Evolutionary conservation across 2,797 vertebrate genomes (phyloP), one percentile per base, ranked within the genome.

Genomic region (Eospalax fontanierii): DNA sequence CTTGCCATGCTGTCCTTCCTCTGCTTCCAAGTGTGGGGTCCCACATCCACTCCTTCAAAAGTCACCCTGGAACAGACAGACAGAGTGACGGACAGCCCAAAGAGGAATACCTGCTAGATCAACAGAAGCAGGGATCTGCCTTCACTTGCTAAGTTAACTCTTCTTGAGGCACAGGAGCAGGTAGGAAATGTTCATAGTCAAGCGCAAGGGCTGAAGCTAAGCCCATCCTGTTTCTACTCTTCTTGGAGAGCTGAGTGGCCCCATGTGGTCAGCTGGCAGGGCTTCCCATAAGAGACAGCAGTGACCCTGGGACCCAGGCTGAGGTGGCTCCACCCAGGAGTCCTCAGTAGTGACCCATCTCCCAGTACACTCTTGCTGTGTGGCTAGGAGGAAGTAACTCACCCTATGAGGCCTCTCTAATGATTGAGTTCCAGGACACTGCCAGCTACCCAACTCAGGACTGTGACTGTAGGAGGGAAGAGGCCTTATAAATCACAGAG

Each of bases 381-480:
- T 95, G 87, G 83, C n/a, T 87, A 38, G 43, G 63, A 93, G 73
- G 86, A 80, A 83, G 18, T 63, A 46, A 74, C 18, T 71, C 63
- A 22, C n/a, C 50, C 21, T 75, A 46, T 63, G 43, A 16, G 40
- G 73, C n/a, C 73, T 74, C 28, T 35, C 46, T 61, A 18, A 28
- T 21, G 33, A 14, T 33, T n/a, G 26, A n/a, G 30, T 3, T 22
- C 38, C 50, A 50, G 33, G 5, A 46, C 6, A 1, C 24, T 80
- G 79, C 35, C 22, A 81, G 21, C 73, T 33, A 43, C 46, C 65
- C 18, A 59, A 22, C 1, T 19, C 21, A 73, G 75, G 38, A 24
- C 54, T 21, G 21, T 18, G 63, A 75, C 18, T 22, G 38, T 11
- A 18, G 80, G 61, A 70, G 3, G n/a, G 11, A 70, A 38, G 1